These are phyloP conservation scores for Jaculus jaculus DNA, from an alignment of 2,113 vertebrate genomes.

Conservation along the genomic window DNA sequence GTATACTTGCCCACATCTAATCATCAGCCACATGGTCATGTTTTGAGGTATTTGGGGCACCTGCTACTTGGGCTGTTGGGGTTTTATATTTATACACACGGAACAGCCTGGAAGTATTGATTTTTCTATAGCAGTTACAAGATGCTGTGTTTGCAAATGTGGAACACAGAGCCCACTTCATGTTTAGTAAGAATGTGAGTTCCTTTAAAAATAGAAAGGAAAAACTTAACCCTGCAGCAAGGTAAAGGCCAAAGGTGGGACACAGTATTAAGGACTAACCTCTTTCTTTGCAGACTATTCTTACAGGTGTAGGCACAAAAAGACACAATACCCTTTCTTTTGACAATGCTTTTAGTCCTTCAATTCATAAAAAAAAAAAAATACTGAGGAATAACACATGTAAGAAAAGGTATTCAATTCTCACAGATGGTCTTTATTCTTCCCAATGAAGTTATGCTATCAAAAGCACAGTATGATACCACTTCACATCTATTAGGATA, in stretches of 20 bases:
- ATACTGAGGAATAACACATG: background rate
- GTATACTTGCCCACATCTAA: background rate
- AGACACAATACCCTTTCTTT: background rate
- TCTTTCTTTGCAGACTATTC: background rate
- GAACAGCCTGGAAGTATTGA: constrained; percentile 66
- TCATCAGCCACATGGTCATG: constrained; percentile 52
- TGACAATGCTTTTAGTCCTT: background rate
- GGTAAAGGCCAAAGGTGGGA: background rate
- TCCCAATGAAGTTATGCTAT: constrained; percentile 2
- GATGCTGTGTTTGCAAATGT: constrained; percentile 72
- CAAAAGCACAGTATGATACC: background rate
- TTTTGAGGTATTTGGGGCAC: constrained; percentile 67
- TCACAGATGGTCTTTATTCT: background rate
- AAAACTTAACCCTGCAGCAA: background rate
- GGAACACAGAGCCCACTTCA: constrained; percentile 23
- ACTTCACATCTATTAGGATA: background rate
- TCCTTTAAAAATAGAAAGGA: constrained; percentile 51
- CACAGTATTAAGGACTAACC: background rate
- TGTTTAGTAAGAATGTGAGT: constrained; percentile 65
- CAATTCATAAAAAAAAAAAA: constrained; percentile 5
- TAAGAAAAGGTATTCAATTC: background rate
- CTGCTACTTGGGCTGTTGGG: constrained; percentile 40
- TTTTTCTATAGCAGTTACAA: constrained; percentile 65
- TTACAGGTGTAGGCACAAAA: background rate
- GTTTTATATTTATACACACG: constrained; percentile 56